These are phyloP conservation scores for Nemopilema nomurai DNA, from an alignment of 30 jellyfish, hydroid and myxozoan genomes.

Conservation along the genomic window DNA sequence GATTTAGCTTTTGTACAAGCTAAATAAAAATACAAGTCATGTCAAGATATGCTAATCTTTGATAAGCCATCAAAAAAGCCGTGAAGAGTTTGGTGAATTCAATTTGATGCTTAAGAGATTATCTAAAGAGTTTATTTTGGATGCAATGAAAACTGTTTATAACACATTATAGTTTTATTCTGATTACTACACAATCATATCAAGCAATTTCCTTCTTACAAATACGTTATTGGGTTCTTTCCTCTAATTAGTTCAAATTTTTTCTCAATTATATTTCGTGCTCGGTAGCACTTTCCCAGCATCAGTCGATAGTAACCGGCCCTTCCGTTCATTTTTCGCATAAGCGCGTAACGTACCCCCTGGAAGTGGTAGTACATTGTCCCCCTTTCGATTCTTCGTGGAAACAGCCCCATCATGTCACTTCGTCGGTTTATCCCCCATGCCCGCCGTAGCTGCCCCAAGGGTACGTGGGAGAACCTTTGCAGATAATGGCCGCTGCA, in stretches of 20 bases:
- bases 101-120: no score
- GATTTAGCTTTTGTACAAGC: no score
- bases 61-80: no score
- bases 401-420: conserved; percentile 63
- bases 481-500: conserved; percentile 77
- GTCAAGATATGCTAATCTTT: no score
- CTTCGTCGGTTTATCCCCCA: conserved; percentile 35
- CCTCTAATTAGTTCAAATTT: conserved; percentile 54
- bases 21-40: no score
- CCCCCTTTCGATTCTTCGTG: conserved; percentile 80
- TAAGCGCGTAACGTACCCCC: conserved; percentile 71
- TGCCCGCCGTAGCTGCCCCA: conserved; percentile 65
- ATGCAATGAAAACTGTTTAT: no score
- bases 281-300: conserved; percentile 73
- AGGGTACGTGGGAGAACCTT: conserved; percentile 66
- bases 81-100: no score
- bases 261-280: conserved; percentile 48
- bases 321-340: conserved; percentile 57
- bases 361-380: conserved; percentile 78
- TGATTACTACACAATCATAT: no score
- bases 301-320: conserved; percentile 29
- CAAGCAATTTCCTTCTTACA: no score
- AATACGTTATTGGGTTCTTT: conserved; percentile 41
- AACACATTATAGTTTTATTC: no score
- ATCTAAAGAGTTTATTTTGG: no score